Evolutionary conservation across 2,797 vertebrate genomes (phyloP), one percentile per base, ranked within the genome.

Genomic region (Takifugu ocellatus): DNA sequence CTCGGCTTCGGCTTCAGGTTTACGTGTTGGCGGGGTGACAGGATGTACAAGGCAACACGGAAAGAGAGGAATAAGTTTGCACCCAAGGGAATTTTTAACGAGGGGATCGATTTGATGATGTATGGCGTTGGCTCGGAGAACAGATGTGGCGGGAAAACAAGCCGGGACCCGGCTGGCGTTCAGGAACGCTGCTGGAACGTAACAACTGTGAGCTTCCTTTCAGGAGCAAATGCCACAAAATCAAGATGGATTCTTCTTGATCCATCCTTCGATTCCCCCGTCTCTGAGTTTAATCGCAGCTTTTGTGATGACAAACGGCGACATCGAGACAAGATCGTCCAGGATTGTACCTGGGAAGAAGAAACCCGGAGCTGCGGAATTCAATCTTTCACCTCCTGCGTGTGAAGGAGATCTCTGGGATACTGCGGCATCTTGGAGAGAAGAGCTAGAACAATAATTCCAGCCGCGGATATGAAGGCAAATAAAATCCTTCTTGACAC

Each of bases 321-420:
- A 21, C 21, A 21, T 21, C 21, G 21, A 21, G 21, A 21, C 21
- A 21, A 21, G 21, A 21, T 21, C 21, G 21, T 21, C 21, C 21
- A 21, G 21, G 21, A 21, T 21, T 21, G 21, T 21, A 21, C 44
- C 49, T 29, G 6, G 49, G 49, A 68, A 45, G 14, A 54, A 54
- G 31, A 11, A 5, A 48, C 53, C 12, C n/a, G 43, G 54, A 61
- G 43, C 58, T 51, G 31, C 27, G 31, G 45, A 70, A 50, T 61
- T 55, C 42, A 49, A 51, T 21, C 58, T 73, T 56, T 55, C 51
- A n/a, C 3, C 58, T 51, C 43, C 25, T 46, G 43, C 62, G 43
- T 45, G 43, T n/a, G 44, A 6, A 8, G 25, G 16, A 29, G n/a
- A 62, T 67, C 81, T 79, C 61, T 49, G 49, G 63, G 43, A 10